These are phyloP conservation scores for Rhinolophus ferrumequinum DNA, from an alignment of 2,113 vertebrate species.

Conservation along the genomic window DNA sequence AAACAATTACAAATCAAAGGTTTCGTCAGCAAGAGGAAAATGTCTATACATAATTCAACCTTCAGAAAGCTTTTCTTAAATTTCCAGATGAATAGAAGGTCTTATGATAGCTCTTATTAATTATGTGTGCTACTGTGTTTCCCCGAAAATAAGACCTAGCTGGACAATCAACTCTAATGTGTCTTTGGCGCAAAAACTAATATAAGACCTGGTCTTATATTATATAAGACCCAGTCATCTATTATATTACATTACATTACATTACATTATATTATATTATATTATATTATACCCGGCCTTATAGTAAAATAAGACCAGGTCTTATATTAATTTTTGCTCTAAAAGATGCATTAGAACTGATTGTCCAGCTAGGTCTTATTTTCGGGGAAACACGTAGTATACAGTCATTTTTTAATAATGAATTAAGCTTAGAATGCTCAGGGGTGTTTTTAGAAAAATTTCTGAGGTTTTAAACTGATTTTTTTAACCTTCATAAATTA, in stretches of 20 bases:
- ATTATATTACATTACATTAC: too few relatives aligned
- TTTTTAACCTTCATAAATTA: not conserved
- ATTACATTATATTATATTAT: too few relatives aligned
- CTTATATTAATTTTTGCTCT: too few relatives aligned
- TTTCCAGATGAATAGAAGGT: conserved; percentile 18
- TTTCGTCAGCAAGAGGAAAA: conserved; percentile 26
- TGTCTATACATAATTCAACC: not conserved
- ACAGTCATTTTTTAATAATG: conserved; percentile 4
- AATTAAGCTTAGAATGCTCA: conserved; percentile 27
- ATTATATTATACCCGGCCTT: too few relatives aligned
- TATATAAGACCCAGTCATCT: too few relatives aligned
- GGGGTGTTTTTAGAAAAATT: not conserved
- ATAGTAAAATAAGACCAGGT: too few relatives aligned
- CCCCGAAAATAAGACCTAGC: too few relatives aligned
- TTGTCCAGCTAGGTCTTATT: too few relatives aligned
- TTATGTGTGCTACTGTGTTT: not conserved
- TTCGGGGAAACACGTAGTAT: not conserved
- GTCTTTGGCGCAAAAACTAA: too few relatives aligned
- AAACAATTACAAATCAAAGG: not conserved
- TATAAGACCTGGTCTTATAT: too few relatives aligned
- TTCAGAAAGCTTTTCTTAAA: conserved; percentile 39
- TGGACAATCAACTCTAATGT: too few relatives aligned
- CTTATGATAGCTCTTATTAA: conserved; percentile 44
- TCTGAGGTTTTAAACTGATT: not conserved
- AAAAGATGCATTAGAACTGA: too few relatives aligned